These are phyloP conservation scores for pig (Sus scrofa) DNA, from an alignment of 2,113 vertebrate genomes.

Conservation along the genomic window T2T-Sscrofa CM000817.6:119628501-119629000, in stretches of 20 bases:
- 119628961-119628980: conserved; percentile 54
- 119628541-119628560: conserved; percentile 37
- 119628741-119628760: neutral
- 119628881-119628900: conserved; percentile 21
- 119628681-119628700: neutral
- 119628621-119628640: neutral
- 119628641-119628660: neutral
- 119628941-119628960: conserved; percentile 33
- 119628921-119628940: conserved; percentile 32
- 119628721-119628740: neutral
- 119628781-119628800: neutral
- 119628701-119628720: neutral
- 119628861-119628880: neutral
- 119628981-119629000: neutral
- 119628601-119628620: neutral
- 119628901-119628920: neutral
- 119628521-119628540: conserved; percentile 48
- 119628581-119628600: neutral
- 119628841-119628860: neutral
- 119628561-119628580: conserved; percentile 28
- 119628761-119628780: conserved; percentile 8
- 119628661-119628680: neutral
- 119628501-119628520: conserved; percentile 56
- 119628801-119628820: neutral
- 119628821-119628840: neutral